Base-by-base conservation (phyloP, 2,113 vertebrate genomes). In the Onychorhynchus coronatus region DNA sequence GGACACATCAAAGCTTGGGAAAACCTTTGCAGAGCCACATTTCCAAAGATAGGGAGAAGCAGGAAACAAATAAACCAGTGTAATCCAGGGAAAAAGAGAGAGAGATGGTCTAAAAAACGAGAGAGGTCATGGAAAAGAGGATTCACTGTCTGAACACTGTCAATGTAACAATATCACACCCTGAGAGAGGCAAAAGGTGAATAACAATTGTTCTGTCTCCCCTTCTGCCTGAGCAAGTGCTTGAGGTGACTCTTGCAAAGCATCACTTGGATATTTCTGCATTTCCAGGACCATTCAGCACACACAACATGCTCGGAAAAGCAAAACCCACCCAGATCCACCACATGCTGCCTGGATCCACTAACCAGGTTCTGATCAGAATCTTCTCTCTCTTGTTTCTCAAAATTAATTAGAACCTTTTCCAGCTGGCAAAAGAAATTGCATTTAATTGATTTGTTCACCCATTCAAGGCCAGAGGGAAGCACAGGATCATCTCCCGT, bases 161-260 rank as follows among this genome's bases (percentile, higher is more conserved):
- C 50, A 44, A 31, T 19, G 7, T 7, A 91, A 63, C 47, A 50
- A 17, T 11, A 50, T 33, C 7, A 44, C 22, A 37, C 6, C 30
- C 20, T 16, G 47, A 74, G 73, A 28, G 39, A 84, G 44, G 14
- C 2, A 30, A 63, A 75, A 79, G 25, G 53, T 17, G 63, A 72
- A 0, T 5, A 71, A 58, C 13, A 65, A 66, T 3, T 20, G 52
- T 42, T 53, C 44, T 67, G 55, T 14, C 37, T 56, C n/a, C 21
- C 30, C 30, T 77, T 28, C 8, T 75, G 66, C 68, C 75, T 0
- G 0, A 59, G 50, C 24, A 39, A 0, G 0, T 9, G 15, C 8
- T 73, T 27, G 56, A 1, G 50, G 37, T 5, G 25, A 33, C 31
- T 35, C 63, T 9, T n/a, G 42, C 46, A 49, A 83, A 88, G 61